Conservation (phyloP, 1,140 invertebrate genomes). For the Amyelois transitella region DNA sequence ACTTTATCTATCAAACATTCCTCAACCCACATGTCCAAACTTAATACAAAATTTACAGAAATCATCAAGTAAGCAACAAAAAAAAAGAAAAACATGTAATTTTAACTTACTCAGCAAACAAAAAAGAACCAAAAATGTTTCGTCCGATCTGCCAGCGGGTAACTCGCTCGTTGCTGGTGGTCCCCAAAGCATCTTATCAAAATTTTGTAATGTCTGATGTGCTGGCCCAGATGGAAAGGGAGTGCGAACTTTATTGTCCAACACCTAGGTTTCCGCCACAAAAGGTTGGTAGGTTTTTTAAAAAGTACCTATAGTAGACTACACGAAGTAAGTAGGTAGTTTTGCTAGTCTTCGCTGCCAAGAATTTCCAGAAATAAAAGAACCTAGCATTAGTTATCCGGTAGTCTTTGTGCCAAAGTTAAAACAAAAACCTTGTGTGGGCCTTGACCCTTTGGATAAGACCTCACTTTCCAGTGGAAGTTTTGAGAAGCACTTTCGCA, state of each 20-base stretch:
- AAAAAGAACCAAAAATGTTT: conserved; percentile 17
- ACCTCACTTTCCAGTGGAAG: no score
- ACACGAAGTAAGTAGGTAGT: no score
- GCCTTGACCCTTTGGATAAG: no score
- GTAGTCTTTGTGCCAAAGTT: no score
- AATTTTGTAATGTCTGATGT: conserved; percentile 47
- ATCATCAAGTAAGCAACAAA: neutral
- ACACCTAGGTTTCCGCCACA: conserved; percentile 39
- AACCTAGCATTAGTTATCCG: no score
- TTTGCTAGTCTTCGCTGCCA: no score
- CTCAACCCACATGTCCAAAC: neutral
- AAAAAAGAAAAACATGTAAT: neutral
- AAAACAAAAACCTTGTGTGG: no score
- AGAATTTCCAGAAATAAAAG: no score
- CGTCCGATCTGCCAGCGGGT: conserved; percentile 11
- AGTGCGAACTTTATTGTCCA: conserved; percentile 42
- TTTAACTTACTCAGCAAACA: neutral
- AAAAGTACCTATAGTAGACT: no score
- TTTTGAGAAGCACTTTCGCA: no score
- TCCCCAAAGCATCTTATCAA: conserved; percentile 24
- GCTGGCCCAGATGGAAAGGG: conserved; percentile 35
- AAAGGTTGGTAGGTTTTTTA: conserved; percentile 55
- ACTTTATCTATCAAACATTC: no score
- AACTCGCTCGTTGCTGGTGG: neutral
- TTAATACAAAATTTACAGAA: neutral